Evolutionary conservation across 2,888 invertebrate species (phyloP), one percentile per base, ranked within the genome.

Genomic region (Ochropacha duplaris): DNA sequence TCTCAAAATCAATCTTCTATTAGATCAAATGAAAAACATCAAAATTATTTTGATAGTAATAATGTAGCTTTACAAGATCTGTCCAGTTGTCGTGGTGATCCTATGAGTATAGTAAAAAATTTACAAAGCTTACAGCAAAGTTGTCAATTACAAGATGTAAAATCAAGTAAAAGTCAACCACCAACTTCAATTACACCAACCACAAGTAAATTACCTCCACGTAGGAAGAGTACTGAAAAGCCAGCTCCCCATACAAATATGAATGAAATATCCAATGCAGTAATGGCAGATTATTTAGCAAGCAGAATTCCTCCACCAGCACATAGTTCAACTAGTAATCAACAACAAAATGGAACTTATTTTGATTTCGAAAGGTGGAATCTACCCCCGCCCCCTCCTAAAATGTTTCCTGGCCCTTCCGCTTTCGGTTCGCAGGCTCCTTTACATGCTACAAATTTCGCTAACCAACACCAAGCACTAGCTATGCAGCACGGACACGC

Each of bases 321-420:
- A 4, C 96, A 96, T 78, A 95, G 94, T 75, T 95, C 95, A 55
- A 93, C 94, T 4, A 90, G 82, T 74, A 90, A 79, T 74, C 92
- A 93, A 72, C 94, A 94, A 71, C 95, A 95, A 78, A 95, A 95
- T 80, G 94, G 95, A 64, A 95, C 95, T 56, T 97, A 96, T 79
- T 96, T 96, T 74, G 97, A 97, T 83, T 96, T 96, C 74, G 97
- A 96, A 74, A 93, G 96, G 69, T 97, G 97, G 97, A 96, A 96
- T 83, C 88, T 96, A 57, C 95, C 96, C 44, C 94, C 94, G 9
- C 94, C 95, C 19, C 93, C 95, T 28, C 93, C 95, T 26, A 96
- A 96, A 91, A 95, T 96, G 86, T 96, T 95, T 78, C 90, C 94
- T 44, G 93, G 94, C 54, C 85, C 94, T 19, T 87, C 94, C n/a